These are phyloP conservation scores for Lithophane semibrunnea DNA, from an alignment of 2,888 invertebrate genomes.

Conservation along the genomic window DNA sequence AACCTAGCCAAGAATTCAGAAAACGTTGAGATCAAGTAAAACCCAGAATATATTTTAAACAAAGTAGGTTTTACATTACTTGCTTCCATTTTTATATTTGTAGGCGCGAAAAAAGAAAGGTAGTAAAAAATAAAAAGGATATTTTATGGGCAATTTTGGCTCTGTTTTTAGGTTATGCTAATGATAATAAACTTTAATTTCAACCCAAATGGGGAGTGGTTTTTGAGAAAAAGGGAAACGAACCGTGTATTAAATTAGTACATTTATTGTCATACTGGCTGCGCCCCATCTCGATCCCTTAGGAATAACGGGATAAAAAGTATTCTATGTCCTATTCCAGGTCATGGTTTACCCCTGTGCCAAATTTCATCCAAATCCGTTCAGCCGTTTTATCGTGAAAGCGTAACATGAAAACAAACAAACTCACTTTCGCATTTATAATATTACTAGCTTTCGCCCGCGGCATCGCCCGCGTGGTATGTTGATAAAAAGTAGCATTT, in stretches of 20 bases:
- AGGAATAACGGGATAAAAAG: no score
- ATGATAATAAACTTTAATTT: conserved; percentile 67
- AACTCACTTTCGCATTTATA: no score
- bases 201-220: conserved; percentile 52
- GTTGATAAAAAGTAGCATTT: no score
- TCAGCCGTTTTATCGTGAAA: no score
- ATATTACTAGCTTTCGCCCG: no score
- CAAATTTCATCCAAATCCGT: no score
- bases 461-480: no score
- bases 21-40: background rate
- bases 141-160: conserved; percentile 52
- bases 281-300: no score
- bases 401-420: no score
- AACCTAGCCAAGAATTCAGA: background rate
- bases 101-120: conserved; percentile 37
- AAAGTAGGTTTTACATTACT: conserved; percentile 32
- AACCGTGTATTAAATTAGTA: background rate
- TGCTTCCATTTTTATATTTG: conserved; percentile 47
- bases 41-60: conserved; percentile 20
- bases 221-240: conserved; percentile 31
- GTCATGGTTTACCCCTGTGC: no score
- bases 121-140: conserved; percentile 58
- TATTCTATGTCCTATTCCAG: no score
- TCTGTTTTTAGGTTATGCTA: conserved; percentile 52
- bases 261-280: background rate